Percentiles rank a stretch among this genome's conserved stretches.
phyloP scores from a whole-genome alignment of 1,140 invertebrate species.

The Scylla paramamosain region DNA sequence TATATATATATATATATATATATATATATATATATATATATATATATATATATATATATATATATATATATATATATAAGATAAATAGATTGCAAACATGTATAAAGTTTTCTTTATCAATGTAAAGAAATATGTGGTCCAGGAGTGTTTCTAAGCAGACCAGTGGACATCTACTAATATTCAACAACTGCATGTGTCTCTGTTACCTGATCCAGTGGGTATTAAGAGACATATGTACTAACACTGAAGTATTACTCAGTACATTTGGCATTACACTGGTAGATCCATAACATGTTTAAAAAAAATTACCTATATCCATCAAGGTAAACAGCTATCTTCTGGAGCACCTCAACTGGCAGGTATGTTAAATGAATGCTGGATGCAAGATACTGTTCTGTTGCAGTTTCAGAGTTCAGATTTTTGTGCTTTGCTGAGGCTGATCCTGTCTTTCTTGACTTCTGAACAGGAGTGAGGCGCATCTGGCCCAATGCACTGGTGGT shows the following conservation, averaged over 20 bases:
- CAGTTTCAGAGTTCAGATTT: neutral
- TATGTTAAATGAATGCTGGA: constrained; percentile 65
- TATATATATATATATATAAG: neutral
- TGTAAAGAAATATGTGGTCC: no score
- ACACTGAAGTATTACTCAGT: no score
- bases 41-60: neutral
- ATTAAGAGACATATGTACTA: no score
- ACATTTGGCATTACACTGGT: no score
- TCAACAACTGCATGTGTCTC: no score
- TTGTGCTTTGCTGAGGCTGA: neutral
- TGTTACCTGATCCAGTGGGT: no score
- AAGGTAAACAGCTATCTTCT: constrained; percentile 64
- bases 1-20: no score
- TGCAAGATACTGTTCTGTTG: constrained; percentile 42
- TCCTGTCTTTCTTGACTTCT: constrained; percentile 21
- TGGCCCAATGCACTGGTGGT: constrained; percentile 21
- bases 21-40: neutral
- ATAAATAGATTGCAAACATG: no score
- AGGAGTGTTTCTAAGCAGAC: no score
- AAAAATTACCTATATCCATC: constrained; percentile 69
- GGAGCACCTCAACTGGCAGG: constrained; percentile 70
- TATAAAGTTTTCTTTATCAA: no score
- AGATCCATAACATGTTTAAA: no score
- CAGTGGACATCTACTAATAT: no score
- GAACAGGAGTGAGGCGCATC: constrained; percentile 11